Base-by-base conservation (phyloP, 1,140 invertebrate species). In the Caenorhabditis remanei region DNA sequence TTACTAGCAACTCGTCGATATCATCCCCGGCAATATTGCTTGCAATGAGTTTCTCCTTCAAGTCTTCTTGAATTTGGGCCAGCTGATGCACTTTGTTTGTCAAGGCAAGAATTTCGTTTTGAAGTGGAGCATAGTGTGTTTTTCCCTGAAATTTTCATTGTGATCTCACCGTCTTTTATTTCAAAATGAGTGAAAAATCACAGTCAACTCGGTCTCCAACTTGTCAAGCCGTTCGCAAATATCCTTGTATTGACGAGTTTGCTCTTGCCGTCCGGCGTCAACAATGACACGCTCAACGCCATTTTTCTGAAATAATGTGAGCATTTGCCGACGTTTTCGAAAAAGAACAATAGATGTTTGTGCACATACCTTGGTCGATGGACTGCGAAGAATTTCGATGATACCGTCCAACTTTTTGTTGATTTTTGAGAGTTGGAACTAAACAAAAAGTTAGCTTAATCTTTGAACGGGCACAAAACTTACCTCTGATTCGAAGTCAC, bases 391-490 rank as follows among this genome's bases (percentile, higher is more conserved):
- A 79, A 79, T 50, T 79, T 50, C 71, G 46, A 79, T 79, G 14
- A 79, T 79, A 79, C 46, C n/a, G 40, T 79, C 71, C 46, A 79
- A 79, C 71, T 79, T 79, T 79, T 79, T 79, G 71, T 48, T 79
- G 71, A 79, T 79, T 79, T 79, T 79, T 50, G 71, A 79, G 46
- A 79, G 71, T 79, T 79, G 71, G 46, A 46, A 79, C 71, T 79
- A n/a, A 79, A 79, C 7, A 53, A 50, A 24, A 11, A 63, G 24
- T 19, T 63, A 19, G 11, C n/a, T 24, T 11, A 53, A 24, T 50
- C 19, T 11, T 71, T 48, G n/a, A 53, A 16, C 9, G 19, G 46
- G 46, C 14, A 14, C 24, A 32, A 53, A 50, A 11, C 71, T 24
- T 24, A 79, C 71, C 46, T 79, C 71, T 46, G 46, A 24, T 79